Conservation (phyloP, 2,113 vertebrate species). For the Grus americana region DNA sequence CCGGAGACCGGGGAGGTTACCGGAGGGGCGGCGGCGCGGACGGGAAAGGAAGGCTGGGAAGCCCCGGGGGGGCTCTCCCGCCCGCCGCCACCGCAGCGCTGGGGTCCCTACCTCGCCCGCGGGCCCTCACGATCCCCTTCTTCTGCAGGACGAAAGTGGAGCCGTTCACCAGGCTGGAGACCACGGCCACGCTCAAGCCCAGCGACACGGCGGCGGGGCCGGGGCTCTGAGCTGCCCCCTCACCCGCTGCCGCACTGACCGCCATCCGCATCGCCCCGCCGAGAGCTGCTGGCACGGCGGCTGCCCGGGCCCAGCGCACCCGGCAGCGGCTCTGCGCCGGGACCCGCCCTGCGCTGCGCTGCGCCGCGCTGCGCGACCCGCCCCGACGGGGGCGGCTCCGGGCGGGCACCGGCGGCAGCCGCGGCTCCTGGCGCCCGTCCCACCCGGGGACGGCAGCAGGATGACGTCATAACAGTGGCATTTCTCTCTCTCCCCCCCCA, state of each 20-base stretch:
- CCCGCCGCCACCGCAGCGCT: background rate
- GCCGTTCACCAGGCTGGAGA: slow-evolving; percentile 92
- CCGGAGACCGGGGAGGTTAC: background rate
- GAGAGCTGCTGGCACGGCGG: background rate
- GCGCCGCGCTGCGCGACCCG: background rate
- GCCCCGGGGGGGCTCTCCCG: too few relatives aligned
- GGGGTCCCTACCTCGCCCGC: slow-evolving; percentile 79
- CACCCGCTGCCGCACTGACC: slow-evolving; percentile 16
- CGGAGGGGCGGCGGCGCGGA: too few relatives aligned
- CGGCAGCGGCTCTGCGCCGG: slow-evolving; percentile 37
- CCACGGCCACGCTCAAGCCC: slow-evolving; percentile 85
- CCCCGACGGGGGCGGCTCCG: background rate
- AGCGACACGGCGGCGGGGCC: slow-evolving; percentile 74
- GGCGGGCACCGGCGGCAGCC: background rate
- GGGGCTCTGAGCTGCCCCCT: slow-evolving; percentile 46
- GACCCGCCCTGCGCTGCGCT: background rate
- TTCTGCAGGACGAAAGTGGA: slow-evolving; percentile 95
- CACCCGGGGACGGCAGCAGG: background rate
- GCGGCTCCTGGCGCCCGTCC: background rate
- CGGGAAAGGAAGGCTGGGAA: background rate
- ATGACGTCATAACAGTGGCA: background rate
- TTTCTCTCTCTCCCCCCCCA: background rate
- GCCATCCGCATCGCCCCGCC: slow-evolving; percentile 27
- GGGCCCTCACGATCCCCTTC: slow-evolving; percentile 90
- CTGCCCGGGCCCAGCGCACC: slow-evolving; percentile 31